Base-by-base conservation (phyloP, 2,888 invertebrate species). In the Endotricha flammealis region DNA sequence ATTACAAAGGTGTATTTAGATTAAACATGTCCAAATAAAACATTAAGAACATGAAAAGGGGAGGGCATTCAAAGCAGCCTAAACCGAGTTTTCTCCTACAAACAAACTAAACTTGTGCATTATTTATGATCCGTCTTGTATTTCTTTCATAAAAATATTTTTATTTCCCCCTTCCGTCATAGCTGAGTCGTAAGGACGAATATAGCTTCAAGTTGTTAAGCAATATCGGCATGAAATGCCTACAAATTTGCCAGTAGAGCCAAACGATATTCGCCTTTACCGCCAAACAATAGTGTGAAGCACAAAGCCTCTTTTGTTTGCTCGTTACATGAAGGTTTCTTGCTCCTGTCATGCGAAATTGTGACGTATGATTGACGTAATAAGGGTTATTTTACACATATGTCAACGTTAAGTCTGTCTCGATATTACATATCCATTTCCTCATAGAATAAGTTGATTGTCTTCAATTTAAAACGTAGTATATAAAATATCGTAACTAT, bases 111-210 rank as follows among this genome's bases (percentile, higher is more conserved):
- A 51, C 35, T 38, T 41, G 47, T 69, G 43, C 53, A 69, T 66
- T 56, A 64, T 67, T 68, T 56, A 69, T 63, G 49, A 52, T 17
- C 12, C 40, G 25, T 41, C 50, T 46, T 46, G 20, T 20, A 20
- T 52, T 59, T 57, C 54, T 57, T 63, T 53, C 55, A 60, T 62
- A 61, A 56, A 57, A 62, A 64, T 64, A 64, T 64, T 64, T 64
- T 66, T 64, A 55, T 58, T 53, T 56, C 53, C 46, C 57, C 61
- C 53, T 61, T 64, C 54, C 57, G 45, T 42, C 53, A 48, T 47
- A 55, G 48, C 53, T 47, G 41, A 35, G 32, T 37, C 33, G 39
- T 48, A 68, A 53, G 48, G 64, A 23, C 46, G 44, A 61, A 43
- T 54, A 55, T 73, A 40, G 59, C 53, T 46, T 53, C 53, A 42